Conservation (phyloP, 2,113 vertebrate genomes). For the Chaetodon auriga region DNA sequence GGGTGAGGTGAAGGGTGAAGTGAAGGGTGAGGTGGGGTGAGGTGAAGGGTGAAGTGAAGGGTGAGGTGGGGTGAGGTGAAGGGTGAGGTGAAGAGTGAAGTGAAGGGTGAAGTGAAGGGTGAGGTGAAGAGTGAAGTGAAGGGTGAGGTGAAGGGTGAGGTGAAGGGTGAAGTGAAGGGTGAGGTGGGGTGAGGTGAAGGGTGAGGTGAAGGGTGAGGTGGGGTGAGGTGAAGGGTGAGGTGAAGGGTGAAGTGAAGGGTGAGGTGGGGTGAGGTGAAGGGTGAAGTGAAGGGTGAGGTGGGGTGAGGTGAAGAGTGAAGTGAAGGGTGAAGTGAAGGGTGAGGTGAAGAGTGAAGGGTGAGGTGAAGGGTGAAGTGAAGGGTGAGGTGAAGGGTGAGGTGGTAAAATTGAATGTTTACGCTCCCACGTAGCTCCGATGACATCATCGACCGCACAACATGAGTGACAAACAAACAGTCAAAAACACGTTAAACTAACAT, state of each 20-base stretch:
- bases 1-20: slow-evolving; percentile 22
- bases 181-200: slow-evolving; percentile 24
- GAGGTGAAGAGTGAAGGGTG: slow-evolving; percentile 18
- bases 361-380: too few relatives aligned
- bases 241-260: too few relatives aligned
- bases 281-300: slow-evolving; percentile 16
- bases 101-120: slow-evolving; percentile 29
- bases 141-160: slow-evolving; percentile 15
- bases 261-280: slow-evolving; percentile 24
- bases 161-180: too few relatives aligned
- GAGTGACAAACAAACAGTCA: slow-evolving; percentile 48
- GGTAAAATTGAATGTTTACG: slow-evolving; percentile 53
- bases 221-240: slow-evolving; percentile 15
- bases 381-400: slow-evolving; percentile 13
- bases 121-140: slow-evolving; percentile 23
- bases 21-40: slow-evolving; percentile 9
- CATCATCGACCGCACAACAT: slow-evolving; percentile 54
- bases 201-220: slow-evolving; percentile 19
- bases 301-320: slow-evolving; percentile 22
- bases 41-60: too few relatives aligned
- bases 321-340: too few relatives aligned
- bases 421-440: slow-evolving; percentile 58
- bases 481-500: slow-evolving; percentile 27
- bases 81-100: slow-evolving; percentile 20
- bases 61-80: slow-evolving; percentile 18